These are phyloP conservation scores for Fragum fragum DNA, from an alignment of 2,888 invertebrate genomes.

Conservation along the genomic window DNA sequence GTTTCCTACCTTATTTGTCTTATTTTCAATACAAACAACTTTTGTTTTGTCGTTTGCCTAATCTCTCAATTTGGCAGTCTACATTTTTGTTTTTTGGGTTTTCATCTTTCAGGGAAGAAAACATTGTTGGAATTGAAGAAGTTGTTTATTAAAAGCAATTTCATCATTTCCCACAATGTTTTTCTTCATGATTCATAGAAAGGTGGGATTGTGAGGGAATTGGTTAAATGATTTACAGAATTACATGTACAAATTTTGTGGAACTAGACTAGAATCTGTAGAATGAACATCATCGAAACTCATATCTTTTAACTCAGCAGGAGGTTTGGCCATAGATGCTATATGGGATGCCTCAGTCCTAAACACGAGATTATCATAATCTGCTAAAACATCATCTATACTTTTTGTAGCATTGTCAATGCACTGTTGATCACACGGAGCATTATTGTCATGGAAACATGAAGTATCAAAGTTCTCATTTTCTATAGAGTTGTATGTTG, in stretches of 20 bases:
- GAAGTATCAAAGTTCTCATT: slow-evolving; percentile 49
- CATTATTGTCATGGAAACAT: not conserved
- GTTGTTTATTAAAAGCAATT: no score
- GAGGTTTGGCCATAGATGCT: not conserved
- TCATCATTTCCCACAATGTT: no score
- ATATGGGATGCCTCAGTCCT: not conserved
- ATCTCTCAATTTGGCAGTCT: no score
- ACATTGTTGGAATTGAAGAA: no score
- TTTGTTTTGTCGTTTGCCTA: no score
- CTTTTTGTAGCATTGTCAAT: slow-evolving; percentile 18
- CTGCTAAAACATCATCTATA: slow-evolving; percentile 23
- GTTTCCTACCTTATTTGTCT: no score
- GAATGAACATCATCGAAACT: slow-evolving; percentile 6
- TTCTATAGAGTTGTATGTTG: slow-evolving; percentile 50
- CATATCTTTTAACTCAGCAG: not conserved
- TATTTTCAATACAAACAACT: no score
- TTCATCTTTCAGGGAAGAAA: no score
- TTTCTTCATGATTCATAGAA: no score
- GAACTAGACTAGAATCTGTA: not conserved
- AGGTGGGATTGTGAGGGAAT: no score
- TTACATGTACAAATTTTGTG: slow-evolving; percentile 5
- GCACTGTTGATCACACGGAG: slow-evolving; percentile 7
- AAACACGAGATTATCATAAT: slow-evolving; percentile 25
- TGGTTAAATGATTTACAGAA: no score
- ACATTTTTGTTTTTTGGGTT: no score